phyloP scores from a whole-genome alignment of 2,797 vertebrate species.

The Crax fasciolata region DNA sequence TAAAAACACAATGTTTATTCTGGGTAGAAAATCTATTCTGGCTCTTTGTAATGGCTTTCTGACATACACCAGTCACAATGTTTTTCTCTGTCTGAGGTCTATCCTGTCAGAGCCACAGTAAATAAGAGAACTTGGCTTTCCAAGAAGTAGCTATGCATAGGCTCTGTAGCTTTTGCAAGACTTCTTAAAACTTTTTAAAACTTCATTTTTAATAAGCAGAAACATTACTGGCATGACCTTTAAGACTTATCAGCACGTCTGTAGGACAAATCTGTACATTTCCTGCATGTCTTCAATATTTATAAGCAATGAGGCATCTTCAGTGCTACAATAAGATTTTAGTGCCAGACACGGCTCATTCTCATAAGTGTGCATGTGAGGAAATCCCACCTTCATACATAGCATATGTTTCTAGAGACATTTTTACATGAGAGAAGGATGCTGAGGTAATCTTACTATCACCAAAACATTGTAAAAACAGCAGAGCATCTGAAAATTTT shows the following conservation, averaged over 20 bases:
- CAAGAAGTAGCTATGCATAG: neutral
- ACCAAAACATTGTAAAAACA: slow-evolving; percentile 67
- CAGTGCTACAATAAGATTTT: slow-evolving; percentile 28
- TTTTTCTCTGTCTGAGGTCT: neutral
- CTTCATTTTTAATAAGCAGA: neutral
- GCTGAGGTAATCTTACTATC: slow-evolving; percentile 73
- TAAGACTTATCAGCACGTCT: neutral
- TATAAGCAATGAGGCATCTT: slow-evolving; percentile 36
- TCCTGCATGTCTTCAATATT: neutral
- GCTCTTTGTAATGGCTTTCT: neutral
- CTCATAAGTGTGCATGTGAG: slow-evolving; percentile 57
- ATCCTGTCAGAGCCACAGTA: neutral
- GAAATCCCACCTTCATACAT: slow-evolving; percentile 64
- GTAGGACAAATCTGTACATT: neutral
- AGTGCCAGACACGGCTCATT: neutral
- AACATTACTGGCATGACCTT: neutral
- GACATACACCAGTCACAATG: neutral
- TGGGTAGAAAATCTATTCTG: neutral
- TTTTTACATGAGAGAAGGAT: slow-evolving; percentile 59
- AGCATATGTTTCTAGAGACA: slow-evolving; percentile 31
- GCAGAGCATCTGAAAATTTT: slow-evolving; percentile 65
- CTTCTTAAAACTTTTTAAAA: neutral
- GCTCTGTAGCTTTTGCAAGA: neutral
- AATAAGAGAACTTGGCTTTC: neutral
- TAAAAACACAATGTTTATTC: neutral